Base-by-base conservation (phyloP, 2,797 vertebrate species). In the Limnodromus scolopaceus region DNA sequence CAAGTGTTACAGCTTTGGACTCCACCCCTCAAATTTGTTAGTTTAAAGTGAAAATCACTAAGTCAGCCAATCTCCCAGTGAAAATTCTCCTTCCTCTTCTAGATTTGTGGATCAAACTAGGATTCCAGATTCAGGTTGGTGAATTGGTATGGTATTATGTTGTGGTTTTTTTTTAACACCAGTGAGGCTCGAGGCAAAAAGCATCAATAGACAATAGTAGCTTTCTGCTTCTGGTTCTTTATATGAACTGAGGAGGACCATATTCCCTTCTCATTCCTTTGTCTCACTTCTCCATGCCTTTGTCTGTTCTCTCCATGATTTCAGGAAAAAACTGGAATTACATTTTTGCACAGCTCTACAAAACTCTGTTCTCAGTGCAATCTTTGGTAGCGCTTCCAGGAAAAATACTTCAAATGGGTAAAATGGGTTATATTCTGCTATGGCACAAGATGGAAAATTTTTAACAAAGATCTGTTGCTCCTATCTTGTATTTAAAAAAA, bases 1-100 rank as follows among this genome's bases (percentile, higher is more conserved):
- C 4, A 20, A 23, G 6, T 3, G 3, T 45, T 75, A 30, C 24
- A 57, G 8, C 4, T 54, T 88, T 39, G 32, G 22, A 36, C 4
- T 4, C 7, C 12, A 30, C 4, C 3, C 11, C 3, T 45, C 38
- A 51, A 53, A 2, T 43, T 57, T 2, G 0, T 27, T 32, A 28
- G 19, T n/a, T 58, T 69, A n/a, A 80, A 71, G 23, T 7, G 10
- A 2, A 2, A 61, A 27, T n/a, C 16, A 53, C 36, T 19, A 25
- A 30, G 2, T 34, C 24, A 76, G 5, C 6, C 18, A 51, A 36
- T 55, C 69, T 80, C 27, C 28, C 77, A 34, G 27, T 6, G 45
- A 48, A 48, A 4, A 57, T 61, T 72, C 36, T 61, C 5, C 10
- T 72, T 38, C 12, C 2, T 49, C 7, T 57, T 84, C 65, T 32